phyloP scores from a whole-genome alignment of 2,888 invertebrate species.

The Tetragonula carbonaria region DNA sequence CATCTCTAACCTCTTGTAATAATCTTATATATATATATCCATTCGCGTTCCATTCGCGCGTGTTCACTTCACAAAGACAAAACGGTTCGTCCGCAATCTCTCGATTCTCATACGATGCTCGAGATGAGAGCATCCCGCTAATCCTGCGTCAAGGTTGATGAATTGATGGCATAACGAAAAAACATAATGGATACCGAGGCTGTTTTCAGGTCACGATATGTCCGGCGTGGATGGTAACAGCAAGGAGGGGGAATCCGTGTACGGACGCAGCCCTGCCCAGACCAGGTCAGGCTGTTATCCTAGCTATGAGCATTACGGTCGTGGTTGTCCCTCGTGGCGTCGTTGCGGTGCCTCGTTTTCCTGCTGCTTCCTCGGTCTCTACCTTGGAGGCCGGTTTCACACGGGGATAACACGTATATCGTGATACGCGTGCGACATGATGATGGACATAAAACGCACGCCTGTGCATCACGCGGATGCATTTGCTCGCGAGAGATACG shows the following conservation, averaged over 20 bases:
- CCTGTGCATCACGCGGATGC: too few species aligned
- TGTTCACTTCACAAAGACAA: not conserved
- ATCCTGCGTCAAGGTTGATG: slow-evolving; percentile 63
- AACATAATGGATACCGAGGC: slow-evolving; percentile 61
- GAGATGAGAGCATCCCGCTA: slow-evolving; percentile 7
- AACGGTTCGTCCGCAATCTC: slow-evolving; percentile 6
- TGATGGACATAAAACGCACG: too few species aligned
- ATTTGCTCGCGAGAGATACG: too few species aligned
- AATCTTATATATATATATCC: too few species aligned
- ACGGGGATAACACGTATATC: too few species aligned
- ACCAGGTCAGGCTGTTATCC: slow-evolving; percentile 91
- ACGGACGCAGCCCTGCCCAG: slow-evolving; percentile 88
- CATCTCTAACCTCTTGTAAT: not conserved
- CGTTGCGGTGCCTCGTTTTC: slow-evolving; percentile 85
- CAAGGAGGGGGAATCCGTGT: slow-evolving; percentile 88
- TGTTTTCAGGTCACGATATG: slow-evolving; percentile 92
- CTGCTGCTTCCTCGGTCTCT: slow-evolving; percentile 76
- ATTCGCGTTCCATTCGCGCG: not conserved
- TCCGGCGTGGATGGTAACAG: slow-evolving; percentile 95
- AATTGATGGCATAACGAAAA: slow-evolving; percentile 51
- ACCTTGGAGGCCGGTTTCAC: not conserved
- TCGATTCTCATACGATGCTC: slow-evolving; percentile 1
- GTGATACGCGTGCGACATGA: too few species aligned
- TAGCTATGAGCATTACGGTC: slow-evolving; percentile 89
- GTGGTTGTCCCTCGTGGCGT: slow-evolving; percentile 77